Evolutionary conservation across 2,797 vertebrate genomes (phyloP).

Genomic region (Lepilemur septentrionalis): DNA sequence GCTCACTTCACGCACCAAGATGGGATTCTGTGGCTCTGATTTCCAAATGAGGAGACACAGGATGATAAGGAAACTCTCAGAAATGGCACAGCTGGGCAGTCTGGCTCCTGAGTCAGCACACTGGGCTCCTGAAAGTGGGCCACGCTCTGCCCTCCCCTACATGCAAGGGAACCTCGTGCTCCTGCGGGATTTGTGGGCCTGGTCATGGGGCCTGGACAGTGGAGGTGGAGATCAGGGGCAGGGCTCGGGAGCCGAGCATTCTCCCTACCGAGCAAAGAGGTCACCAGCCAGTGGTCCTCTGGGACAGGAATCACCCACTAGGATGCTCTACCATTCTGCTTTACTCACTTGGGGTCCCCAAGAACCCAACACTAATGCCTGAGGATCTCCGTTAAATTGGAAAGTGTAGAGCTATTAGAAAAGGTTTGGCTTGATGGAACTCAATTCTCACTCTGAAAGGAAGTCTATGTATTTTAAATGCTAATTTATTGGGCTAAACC

Average conservation of each 20-base stretch:
- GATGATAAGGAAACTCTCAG: too few species aligned
- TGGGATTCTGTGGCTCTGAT: rapidly evolving
- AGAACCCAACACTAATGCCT: too few species aligned
- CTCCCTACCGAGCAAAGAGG: neutral
- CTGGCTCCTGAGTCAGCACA: neutral
- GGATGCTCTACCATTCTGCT: neutral
- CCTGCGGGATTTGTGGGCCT: neutral
- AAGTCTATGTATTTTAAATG: neutral
- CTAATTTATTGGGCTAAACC: neutral
- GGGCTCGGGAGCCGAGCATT: rapidly evolving
- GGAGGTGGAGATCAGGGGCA: neutral
- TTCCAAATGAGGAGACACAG: neutral
- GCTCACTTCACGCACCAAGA: neutral
- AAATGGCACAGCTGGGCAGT: rapidly evolving
- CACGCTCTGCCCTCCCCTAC: neutral
- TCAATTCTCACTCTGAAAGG: neutral
- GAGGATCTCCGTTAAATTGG: neutral
- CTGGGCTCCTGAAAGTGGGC: rapidly evolving
- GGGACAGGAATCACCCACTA: neutral
- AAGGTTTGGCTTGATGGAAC: neutral
- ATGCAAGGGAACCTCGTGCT: rapidly evolving
- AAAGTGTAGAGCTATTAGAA: neutral
- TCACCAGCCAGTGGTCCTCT: too few species aligned
- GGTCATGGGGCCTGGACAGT: neutral
- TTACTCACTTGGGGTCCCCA: neutral